Evolutionary conservation across 1,140 invertebrate genomes (phyloP).

Genomic region (Trichonephila clavipes): DNA sequence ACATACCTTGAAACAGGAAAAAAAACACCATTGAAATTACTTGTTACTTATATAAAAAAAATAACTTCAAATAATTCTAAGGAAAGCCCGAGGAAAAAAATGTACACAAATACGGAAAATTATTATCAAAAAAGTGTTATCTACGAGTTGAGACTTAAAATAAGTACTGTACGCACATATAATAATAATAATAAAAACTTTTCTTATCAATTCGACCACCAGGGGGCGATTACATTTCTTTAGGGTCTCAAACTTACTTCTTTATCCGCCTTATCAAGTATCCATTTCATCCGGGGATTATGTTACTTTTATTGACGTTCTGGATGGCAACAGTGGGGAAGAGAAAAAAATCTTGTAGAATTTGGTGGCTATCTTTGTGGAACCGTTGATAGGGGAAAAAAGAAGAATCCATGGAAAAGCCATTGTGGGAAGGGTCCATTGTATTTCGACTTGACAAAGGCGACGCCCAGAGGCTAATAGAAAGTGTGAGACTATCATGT

Average conservation of each 20-base stretch:
- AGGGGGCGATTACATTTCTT: conserved; percentile 62
- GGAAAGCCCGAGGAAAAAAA: neutral
- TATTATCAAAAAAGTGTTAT: neutral
- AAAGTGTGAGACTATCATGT: conserved; percentile 24
- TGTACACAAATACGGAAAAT: neutral
- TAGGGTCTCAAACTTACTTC: conserved; percentile 22
- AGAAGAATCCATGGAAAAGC: neutral
- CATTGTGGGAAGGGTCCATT: conserved; percentile 32
- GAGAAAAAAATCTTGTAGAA: conserved; percentile 31
- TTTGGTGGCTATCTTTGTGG: neutral
- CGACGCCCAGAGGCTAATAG: conserved; percentile 6
- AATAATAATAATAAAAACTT: neutral
- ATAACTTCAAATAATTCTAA: no score
- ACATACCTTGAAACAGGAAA: neutral
- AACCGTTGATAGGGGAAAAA: neutral
- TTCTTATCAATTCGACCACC: conserved; percentile 66
- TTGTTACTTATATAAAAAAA: neutral
- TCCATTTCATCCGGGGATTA: conserved; percentile 62
- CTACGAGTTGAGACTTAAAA: neutral
- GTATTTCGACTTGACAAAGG: conserved; percentile 29
- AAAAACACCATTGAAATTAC: neutral
- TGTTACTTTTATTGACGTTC: conserved; percentile 49
- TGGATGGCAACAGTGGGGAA: neutral
- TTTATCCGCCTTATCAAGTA: conserved; percentile 66
- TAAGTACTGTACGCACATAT: neutral